A percentile compares a stretch with the other conserved stretches of the same genome.
These are phyloP conservation scores for Macrostomum cliftonense DNA, from an alignment of 2,888 invertebrate species.

Conservation along the genomic window DNA sequence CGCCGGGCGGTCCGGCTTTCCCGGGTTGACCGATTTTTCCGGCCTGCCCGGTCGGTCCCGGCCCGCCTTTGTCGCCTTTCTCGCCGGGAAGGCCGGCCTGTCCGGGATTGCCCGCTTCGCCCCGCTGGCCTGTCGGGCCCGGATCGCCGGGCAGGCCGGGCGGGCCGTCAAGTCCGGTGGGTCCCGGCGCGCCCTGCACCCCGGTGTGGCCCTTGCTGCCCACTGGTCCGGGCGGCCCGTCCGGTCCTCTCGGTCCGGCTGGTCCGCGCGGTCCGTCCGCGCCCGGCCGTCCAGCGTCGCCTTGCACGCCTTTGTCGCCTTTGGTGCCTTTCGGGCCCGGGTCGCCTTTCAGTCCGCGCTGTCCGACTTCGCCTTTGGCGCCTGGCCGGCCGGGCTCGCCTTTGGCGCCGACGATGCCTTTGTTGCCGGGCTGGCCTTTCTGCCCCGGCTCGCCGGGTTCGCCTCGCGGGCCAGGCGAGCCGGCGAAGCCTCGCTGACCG, in stretches of 20 bases:
- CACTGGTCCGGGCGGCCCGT: background rate
- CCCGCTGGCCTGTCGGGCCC: background rate
- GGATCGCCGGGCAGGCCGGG: background rate
- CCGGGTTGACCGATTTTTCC: background rate
- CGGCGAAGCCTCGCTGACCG: no score
- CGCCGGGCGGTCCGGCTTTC: no score
- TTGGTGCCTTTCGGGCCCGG: background rate
- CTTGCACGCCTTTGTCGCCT: background rate
- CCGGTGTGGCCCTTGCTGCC: background rate
- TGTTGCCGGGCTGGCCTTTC: background rate
- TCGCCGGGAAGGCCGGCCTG: background rate
- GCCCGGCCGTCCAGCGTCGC: background rate
- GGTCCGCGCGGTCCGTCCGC: background rate
- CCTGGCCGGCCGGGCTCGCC: background rate
- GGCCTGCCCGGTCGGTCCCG: background rate
- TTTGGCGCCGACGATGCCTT: background rate
- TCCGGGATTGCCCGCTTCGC: background rate
- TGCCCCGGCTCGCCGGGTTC: background rate
- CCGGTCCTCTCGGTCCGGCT: background rate
- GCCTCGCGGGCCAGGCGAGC: background rate
- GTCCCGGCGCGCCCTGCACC: background rate
- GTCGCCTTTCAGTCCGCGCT: no score
- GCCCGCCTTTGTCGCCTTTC: background rate
- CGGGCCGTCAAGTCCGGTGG: background rate
- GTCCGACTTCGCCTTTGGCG: background rate